Evolutionary conservation across 2,888 invertebrate species (phyloP), one percentile per base, ranked within the genome.

Genomic region (Allacma fusca): DNA sequence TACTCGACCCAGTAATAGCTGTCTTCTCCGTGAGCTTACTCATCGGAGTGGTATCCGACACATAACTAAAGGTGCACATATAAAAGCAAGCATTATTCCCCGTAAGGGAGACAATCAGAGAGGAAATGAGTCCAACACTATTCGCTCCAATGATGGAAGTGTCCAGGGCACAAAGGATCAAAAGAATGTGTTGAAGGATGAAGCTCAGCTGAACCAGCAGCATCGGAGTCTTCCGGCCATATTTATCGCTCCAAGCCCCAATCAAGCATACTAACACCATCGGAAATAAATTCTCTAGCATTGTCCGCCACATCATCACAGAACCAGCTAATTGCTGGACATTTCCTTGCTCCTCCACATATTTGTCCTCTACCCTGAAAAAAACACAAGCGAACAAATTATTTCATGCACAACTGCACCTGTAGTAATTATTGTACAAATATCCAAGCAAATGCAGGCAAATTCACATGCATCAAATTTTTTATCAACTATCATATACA

Each of bases 41-140:
- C 0, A 90, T 83, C 0, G 91, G 89, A 0, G 94, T 91, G 23
- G 94, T 89, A 84, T 95, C 95, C 0, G 94, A 91, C 68, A 96
- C 89, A 85, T 95, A 95, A 87, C 94, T 94, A 87, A 96, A 93
- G 81, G 95, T 92, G 24, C 94, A 94, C 94, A 94, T 94, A 84
- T 94, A 91, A 67, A 82, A 82, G 68, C 79, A 79, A 19, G 83
- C 81, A 62, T 79, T 79, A 57, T 81, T 82, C 74, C 83, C 83
- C 5, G 75, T 64, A 67, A 78, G 65, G 0, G 74, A 79, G 0
- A 78, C 76, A 57, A 80, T 75, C 7, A 82, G 23, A 0, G 81
- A 80, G 0, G 82, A 77, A 12, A 80, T 40, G 4, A 83, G 29
- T 0, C 80, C 79, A 0, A 83, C 79, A 1, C 78, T 74, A 80